Evolutionary conservation across 2,888 invertebrate genomes (phyloP).

Genomic region (Nasonovia ribisnigri): DNA sequence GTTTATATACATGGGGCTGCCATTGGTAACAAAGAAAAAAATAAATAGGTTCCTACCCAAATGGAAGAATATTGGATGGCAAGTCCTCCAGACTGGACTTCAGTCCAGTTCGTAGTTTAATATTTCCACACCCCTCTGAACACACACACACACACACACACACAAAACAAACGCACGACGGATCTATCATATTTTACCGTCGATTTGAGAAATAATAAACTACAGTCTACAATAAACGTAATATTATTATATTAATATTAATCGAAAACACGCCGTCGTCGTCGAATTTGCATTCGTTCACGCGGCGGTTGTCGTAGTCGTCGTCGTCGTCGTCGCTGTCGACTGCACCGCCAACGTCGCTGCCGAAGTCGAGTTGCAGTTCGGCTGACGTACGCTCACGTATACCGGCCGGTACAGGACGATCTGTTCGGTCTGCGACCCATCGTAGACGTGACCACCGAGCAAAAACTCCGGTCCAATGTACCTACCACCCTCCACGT

Average conservation of each 20-base stretch:
- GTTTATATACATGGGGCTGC: too few species aligned
- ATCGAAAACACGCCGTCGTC: not conserved
- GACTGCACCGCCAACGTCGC: not conserved
- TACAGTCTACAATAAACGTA: too few species aligned
- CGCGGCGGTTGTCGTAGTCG: not conserved
- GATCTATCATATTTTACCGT: not conserved
- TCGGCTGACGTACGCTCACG: conserved; percentile 69
- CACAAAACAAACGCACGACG: not conserved
- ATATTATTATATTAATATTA: not conserved
- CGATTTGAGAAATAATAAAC: not conserved
- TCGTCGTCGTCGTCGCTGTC: not conserved
- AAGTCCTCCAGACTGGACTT: not conserved
- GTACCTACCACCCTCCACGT: conserved; percentile 83
- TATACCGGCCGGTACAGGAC: conserved; percentile 79
- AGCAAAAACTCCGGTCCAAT: conserved; percentile 83
- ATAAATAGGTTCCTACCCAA: too few species aligned
- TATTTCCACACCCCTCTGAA: too few species aligned
- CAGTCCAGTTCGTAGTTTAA: too few species aligned
- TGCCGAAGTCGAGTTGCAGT: not conserved
- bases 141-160: too few species aligned
- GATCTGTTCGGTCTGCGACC: conserved; percentile 75
- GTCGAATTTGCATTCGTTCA: not conserved
- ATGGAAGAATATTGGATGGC: not conserved
- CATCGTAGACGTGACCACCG: conserved; percentile 84
- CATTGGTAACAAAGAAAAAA: too few species aligned